Base-by-base conservation (phyloP, 2,113 vertebrate species). In the Eptesicus fuscus region DNA sequence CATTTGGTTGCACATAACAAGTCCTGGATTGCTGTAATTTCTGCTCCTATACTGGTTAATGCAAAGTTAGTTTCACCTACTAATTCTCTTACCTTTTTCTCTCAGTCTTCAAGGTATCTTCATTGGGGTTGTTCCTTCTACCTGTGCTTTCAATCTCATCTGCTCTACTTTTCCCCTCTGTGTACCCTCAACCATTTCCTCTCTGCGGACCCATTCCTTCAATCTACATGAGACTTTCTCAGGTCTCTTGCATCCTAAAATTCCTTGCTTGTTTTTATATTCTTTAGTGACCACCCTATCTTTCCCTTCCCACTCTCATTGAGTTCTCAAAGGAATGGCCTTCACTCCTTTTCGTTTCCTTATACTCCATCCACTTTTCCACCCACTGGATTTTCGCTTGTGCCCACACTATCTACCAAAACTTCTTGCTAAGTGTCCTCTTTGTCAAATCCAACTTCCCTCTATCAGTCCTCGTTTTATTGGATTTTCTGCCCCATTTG, bases 371-470 rank as follows among this genome's bases (percentile, higher is more conserved):
- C 53, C 1, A 1, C 28, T 30, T 74, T 40, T 28, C 20, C 5
- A 73, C 9, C 10, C 5, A 4, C 20, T 44, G 35, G 47, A 4
- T 28, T 76, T 61, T 44, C 14, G 9, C 49, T 40, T 5, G 6
- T 76, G 42, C 1, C 10, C 25, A 9, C 32, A 9, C 9, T 5
- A 1, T 83, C 18, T 7, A 1, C 9, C 1, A 2, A 42, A 69
- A 69, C 2, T 44, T 30, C 18, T 74, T 69, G 44, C 61, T 84
- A 9, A 67, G 71, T 17, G 12, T 93, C 28, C 23, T 42, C 67
- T 70, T 32, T 40, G 49, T 74, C 63, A 59, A 65, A 17, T 83
- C 23, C 40, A 30, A 32, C 37, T 63, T 76, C 40, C 47, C 30
- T 13, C 61, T 14, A 53, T 76, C 40, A 51, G 28, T 53, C 61